Conservation (phyloP, 2,797 vertebrate genomes). For the Epinephelus malabaricus region DNA sequence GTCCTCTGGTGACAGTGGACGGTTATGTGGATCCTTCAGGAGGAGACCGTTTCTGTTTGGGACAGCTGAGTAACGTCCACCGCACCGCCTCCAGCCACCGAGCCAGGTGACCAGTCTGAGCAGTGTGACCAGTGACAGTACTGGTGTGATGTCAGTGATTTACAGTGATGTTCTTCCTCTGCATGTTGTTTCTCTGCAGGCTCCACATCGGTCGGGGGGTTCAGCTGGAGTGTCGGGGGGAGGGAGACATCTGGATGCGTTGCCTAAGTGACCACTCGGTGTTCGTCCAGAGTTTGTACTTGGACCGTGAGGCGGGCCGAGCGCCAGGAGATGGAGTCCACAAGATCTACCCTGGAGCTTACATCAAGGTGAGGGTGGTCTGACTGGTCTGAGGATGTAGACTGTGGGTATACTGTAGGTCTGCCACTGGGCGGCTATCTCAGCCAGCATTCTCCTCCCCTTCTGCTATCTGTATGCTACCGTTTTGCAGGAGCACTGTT, state of each 20-base stretch:
- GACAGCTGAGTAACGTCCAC: slow-evolving; percentile 86
- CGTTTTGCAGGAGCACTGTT: too few relatives aligned
- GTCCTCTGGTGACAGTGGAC: slow-evolving; percentile 81
- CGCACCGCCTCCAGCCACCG: slow-evolving; percentile 79
- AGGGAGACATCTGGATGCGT: slow-evolving; percentile 85
- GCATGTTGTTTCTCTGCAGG: slow-evolving; percentile 23
- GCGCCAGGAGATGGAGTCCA: slow-evolving; percentile 85
- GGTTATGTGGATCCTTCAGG: slow-evolving; percentile 85
- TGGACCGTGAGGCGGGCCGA: slow-evolving; percentile 84
- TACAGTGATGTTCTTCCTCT: not conserved
- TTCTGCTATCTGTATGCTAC: too few relatives aligned
- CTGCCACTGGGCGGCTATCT: too few relatives aligned
- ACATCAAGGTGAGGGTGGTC: slow-evolving; percentile 77
- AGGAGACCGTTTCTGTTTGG: slow-evolving; percentile 84
- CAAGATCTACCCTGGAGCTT: slow-evolving; percentile 85
- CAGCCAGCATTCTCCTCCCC: too few relatives aligned
- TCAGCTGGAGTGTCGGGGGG: slow-evolving; percentile 82
- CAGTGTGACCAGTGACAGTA: not conserved
- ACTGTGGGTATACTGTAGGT: too few relatives aligned
- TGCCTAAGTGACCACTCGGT: slow-evolving; percentile 83
- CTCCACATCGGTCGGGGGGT: slow-evolving; percentile 83
- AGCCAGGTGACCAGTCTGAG: slow-evolving; percentile 63
- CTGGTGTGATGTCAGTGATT: not conserved
- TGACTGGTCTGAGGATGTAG: too few relatives aligned
- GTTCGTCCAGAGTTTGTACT: slow-evolving; percentile 85